A percentile compares a stretch with the other conserved stretches of the same genome.
Evolutionary conservation across 2,797 vertebrate genomes (phyloP).

Genomic region (Vespertilio murinus): DNA sequence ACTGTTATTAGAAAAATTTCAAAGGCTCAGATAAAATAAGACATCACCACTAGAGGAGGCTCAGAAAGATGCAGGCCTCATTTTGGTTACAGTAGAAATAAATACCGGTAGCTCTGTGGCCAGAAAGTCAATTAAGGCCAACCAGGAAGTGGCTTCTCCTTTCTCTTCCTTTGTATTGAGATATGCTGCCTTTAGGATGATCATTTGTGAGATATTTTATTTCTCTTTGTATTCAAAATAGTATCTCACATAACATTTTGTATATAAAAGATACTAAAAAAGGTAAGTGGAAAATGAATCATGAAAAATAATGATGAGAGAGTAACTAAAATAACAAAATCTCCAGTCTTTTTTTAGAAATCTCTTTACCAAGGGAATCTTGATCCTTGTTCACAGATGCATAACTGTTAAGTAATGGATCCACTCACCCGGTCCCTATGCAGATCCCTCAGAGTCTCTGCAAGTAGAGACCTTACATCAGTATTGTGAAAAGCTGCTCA

Average conservation of each 20-base stretch:
- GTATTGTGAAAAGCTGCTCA: background rate
- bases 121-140: slow-evolving; percentile 37
- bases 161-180: background rate
- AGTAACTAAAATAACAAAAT: slow-evolving; percentile 14
- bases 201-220: slow-evolving; percentile 5
- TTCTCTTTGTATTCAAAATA: slow-evolving; percentile 17
- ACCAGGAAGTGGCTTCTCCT: background rate
- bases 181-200: background rate
- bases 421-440: background rate
- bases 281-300: background rate
- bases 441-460: background rate
- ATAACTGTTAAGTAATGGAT: background rate
- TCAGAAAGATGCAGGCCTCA: slow-evolving; percentile 8
- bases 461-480: background rate
- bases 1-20: slow-evolving; percentile 62
- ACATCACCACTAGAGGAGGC: background rate
- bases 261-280: background rate
- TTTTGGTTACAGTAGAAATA: slow-evolving; percentile 48
- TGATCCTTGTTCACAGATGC: background rate
- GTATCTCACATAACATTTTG: background rate
- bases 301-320: background rate
- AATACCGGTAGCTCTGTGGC: slow-evolving; percentile 40
- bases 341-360: slow-evolving; percentile 13
- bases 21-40: slow-evolving; percentile 40
- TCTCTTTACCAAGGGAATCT: background rate